Percentiles rank a stretch among this genome's conserved stretches.
phyloP scores from a whole-genome alignment of 2,113 vertebrate species.

The Erythrolamprus reginae region DNA sequence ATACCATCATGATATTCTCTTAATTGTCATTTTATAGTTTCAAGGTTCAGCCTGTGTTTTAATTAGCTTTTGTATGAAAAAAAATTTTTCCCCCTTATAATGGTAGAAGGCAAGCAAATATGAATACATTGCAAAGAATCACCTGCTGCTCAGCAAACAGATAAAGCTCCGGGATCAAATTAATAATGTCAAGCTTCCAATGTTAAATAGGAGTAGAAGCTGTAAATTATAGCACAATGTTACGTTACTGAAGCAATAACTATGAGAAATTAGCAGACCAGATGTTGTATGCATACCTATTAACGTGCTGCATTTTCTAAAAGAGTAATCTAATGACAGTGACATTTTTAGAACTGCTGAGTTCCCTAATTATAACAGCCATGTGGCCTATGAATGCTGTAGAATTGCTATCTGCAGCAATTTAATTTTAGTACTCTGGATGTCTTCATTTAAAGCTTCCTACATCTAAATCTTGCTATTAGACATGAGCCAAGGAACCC shows the following conservation, averaged over 20 bases:
- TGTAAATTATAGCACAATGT: background rate
- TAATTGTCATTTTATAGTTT: background rate
- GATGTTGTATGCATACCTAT: background rate
- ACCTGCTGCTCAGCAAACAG: background rate
- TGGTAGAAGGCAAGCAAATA: background rate
- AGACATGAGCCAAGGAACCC: slow-evolving; percentile 32
- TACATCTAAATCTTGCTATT: slow-evolving; percentile 20
- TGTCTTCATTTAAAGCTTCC: slow-evolving; percentile 23
- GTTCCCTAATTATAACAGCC: background rate
- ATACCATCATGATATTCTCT: background rate
- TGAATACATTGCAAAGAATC: background rate
- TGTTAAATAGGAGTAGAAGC: background rate
- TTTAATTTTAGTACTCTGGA: background rate
- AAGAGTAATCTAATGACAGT: slow-evolving; percentile 3
- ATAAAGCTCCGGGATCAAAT: background rate
- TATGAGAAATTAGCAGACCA: background rate
- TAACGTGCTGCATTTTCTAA: background rate
- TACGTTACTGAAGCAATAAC: background rate
- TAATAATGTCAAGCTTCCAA: background rate
- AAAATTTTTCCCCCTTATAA: background rate
- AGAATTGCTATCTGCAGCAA: slow-evolving; percentile 23
- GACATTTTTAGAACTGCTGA: slow-evolving; percentile 17
- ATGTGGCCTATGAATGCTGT: slow-evolving; percentile 30
- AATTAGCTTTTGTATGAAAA: background rate
- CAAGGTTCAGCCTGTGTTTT: background rate